These are phyloP conservation scores for Cephalopachus bancanus DNA, from an alignment of 2,797 vertebrate species.

Conservation along the genomic window DNA sequence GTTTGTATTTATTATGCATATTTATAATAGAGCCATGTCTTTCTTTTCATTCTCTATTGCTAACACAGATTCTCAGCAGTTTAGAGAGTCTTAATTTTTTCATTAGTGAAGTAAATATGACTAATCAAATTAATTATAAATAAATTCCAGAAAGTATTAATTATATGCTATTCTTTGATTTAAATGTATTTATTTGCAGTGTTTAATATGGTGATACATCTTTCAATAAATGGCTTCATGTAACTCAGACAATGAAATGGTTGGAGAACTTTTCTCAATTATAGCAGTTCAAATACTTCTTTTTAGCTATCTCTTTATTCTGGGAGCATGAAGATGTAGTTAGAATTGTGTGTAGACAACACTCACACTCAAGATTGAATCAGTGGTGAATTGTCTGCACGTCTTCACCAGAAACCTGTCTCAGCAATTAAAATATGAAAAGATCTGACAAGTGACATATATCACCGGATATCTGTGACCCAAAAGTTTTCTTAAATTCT, in stretches of 20 bases:
- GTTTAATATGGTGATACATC: neutral
- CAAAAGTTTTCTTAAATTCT: conserved; percentile 51
- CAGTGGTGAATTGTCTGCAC: neutral
- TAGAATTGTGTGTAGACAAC: neutral
- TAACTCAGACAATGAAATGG: neutral
- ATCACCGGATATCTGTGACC: conserved; percentile 25
- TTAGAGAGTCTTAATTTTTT: conserved; percentile 20
- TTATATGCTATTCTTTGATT: neutral
- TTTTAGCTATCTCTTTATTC: neutral
- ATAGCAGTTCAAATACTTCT: neutral
- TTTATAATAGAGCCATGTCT: neutral
- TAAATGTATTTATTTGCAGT: neutral
- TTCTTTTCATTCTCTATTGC: neutral
- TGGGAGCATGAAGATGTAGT: neutral
- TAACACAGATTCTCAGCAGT: neutral
- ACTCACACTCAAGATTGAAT: neutral
- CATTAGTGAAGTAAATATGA: neutral
- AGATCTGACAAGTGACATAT: conserved; percentile 12
- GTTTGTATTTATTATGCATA: neutral
- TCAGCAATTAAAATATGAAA: conserved; percentile 41
- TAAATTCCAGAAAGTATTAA: neutral
- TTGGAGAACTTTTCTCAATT: neutral
- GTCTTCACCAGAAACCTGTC: conserved; percentile 2
- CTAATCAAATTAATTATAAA: conserved; percentile 25
- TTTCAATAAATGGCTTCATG: neutral